These are phyloP conservation scores for Paracyprichromis sp. DNA, from an alignment of 2,113 vertebrate species.

Conservation along the genomic window DNA sequence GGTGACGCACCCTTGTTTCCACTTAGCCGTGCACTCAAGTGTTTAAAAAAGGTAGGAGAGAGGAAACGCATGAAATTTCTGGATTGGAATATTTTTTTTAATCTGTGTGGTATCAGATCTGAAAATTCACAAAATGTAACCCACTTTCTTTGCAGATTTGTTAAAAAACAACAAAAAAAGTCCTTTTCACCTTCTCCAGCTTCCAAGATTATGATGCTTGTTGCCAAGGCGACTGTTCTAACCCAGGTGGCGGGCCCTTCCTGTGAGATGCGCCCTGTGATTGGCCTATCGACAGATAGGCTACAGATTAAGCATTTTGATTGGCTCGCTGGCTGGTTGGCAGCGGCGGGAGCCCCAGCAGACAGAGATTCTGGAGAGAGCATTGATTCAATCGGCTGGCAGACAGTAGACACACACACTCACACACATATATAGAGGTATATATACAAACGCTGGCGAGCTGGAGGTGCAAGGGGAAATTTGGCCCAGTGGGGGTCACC, in stretches of 20 bases:
- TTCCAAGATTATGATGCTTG: constrained; percentile 39
- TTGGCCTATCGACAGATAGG: constrained; percentile 35
- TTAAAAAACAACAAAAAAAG: constrained; percentile 2
- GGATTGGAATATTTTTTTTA: not conserved
- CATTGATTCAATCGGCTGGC: constrained; percentile 61
- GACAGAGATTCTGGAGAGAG: constrained; percentile 44
- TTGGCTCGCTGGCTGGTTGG: constrained; percentile 47
- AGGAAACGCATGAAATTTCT: not conserved
- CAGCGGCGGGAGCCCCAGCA: constrained; percentile 22
- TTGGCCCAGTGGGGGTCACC: constrained; percentile 65
- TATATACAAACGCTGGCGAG: not conserved
- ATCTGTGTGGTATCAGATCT: not conserved
- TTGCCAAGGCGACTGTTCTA: constrained; percentile 61
- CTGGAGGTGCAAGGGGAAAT: constrained; percentile 50
- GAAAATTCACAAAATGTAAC: not conserved
- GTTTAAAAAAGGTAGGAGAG: not conserved
- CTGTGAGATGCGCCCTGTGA: constrained; percentile 41
- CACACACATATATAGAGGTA: not conserved
- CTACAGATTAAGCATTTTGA: constrained; percentile 8
- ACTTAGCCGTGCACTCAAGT: no score
- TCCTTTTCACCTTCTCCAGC: constrained; percentile 11
- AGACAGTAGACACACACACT: not conserved
- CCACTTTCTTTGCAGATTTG: not conserved
- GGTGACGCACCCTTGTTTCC: not conserved
- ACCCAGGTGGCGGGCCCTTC: constrained; percentile 60